These are phyloP conservation scores for Zelleria hepariella DNA, from an alignment of 2,888 invertebrate genomes.

Conservation along the genomic window DNA sequence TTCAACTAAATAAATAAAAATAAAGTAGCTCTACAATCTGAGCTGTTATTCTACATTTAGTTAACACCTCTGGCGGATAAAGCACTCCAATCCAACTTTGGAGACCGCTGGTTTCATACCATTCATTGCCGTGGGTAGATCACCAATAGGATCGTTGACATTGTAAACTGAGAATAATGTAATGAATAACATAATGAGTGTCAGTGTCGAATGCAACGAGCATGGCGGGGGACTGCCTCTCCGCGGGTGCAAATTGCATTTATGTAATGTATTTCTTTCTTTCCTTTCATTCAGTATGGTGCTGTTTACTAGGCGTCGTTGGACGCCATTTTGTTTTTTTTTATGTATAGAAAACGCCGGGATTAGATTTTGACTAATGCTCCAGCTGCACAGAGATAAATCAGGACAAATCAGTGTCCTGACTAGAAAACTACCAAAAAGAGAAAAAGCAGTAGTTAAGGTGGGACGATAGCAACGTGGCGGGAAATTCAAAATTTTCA, in stretches of 20 bases:
- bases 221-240: not conserved
- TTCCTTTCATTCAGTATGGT: not conserved
- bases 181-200: not conserved
- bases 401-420: too few relatives aligned
- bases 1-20: too few relatives aligned
- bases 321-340: not conserved
- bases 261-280: not conserved
- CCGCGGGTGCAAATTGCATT: not conserved
- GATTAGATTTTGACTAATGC: not conserved
- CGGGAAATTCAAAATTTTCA: too few relatives aligned
- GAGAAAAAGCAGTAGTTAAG: too few relatives aligned
- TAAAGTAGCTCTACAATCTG: too few relatives aligned
- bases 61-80: not conserved
- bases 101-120: not conserved
- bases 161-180: not conserved
- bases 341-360: not conserved
- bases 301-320: not conserved
- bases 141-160: not conserved
- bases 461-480: too few relatives aligned
- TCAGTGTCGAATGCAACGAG: constrained; percentile 2
- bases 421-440: too few relatives aligned
- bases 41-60: not conserved
- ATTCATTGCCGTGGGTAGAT: not conserved
- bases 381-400: too few relatives aligned
- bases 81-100: not conserved